Evolutionary conservation across 1,140 invertebrate species (phyloP).

Genomic region (Drosophila pruinosa): DNA sequence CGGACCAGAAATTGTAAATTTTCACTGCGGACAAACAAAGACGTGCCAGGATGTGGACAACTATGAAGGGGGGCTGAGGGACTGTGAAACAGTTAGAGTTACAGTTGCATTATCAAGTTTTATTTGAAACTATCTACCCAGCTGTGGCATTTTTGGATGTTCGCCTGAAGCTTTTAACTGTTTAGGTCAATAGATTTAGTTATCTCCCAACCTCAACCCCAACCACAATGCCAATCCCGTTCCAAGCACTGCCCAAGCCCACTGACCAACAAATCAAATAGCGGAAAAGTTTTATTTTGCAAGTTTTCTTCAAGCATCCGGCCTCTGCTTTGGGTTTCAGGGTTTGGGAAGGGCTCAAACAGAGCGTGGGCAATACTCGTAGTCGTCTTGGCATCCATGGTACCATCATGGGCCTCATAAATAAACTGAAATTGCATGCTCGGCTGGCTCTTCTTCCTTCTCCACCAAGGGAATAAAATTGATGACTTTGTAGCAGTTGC

Average conservation of each 20-base stretch:
- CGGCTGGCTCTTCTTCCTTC: slow-evolving; percentile 37
- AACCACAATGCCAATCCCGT: slow-evolving; percentile 23
- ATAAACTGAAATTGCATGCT: slow-evolving; percentile 75
- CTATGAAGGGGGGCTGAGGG: not conserved
- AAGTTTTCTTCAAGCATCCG: slow-evolving; percentile 66
- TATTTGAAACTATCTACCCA: slow-evolving; percentile 45
- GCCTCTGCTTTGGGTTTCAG: slow-evolving; percentile 1
- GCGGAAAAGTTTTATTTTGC: slow-evolving; percentile 79
- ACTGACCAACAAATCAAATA: slow-evolving; percentile 72
- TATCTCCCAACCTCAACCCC: not conserved
- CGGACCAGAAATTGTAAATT: slow-evolving; percentile 71
- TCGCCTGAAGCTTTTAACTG: slow-evolving; percentile 27
- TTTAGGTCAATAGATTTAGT: slow-evolving; percentile 47
- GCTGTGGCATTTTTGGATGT: slow-evolving; percentile 1
- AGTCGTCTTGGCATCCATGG: slow-evolving; percentile 24
- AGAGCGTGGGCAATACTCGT: not conserved
- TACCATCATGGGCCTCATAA: slow-evolving; percentile 65
- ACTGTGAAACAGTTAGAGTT: slow-evolving; percentile 26
- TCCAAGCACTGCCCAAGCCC: slow-evolving; percentile 22
- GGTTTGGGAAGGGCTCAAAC: not conserved
- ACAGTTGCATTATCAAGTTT: slow-evolving; percentile 49
- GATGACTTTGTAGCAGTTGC: slow-evolving; percentile 66
- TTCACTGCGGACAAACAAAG: slow-evolving; percentile 66
- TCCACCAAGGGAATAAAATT: slow-evolving; percentile 48
- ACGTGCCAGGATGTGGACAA: slow-evolving; percentile 60